Conservation (phyloP, 2,797 vertebrate genomes). For the Pygocentrus nattereri region DNA sequence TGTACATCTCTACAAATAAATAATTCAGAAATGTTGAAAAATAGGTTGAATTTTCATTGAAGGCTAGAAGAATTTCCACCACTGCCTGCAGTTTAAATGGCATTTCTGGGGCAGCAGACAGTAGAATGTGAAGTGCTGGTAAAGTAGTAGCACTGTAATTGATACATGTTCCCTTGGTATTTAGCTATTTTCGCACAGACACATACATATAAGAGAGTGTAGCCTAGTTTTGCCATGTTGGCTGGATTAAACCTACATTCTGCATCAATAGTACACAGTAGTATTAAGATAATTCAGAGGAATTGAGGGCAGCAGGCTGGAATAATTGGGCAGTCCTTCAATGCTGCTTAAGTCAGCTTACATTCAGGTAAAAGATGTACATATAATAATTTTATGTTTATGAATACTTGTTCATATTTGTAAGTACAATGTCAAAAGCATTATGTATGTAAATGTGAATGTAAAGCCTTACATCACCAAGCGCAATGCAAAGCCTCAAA, state of each 20-base stretch:
- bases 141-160: background rate
- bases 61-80: background rate
- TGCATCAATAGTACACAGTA: background rate
- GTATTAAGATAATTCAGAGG: no score
- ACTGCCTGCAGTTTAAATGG: background rate
- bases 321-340: background rate
- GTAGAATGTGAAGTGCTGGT: background rate
- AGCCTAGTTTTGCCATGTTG: background rate
- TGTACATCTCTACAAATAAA: no score
- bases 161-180: background rate
- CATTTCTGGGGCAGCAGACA: conserved; percentile 8
- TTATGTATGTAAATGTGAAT: no score
- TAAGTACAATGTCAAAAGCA: no score
- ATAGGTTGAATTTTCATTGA: no score
- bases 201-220: background rate
- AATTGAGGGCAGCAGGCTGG: background rate
- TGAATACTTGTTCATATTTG: no score
- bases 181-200: background rate
- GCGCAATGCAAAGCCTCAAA: no score
- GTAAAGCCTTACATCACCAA: no score
- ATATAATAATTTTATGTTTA: no score
- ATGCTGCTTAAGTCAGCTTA: background rate
- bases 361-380: no score
- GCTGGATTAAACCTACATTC: background rate
- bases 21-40: no score